These are phyloP conservation scores for Cyclopterus lumpus DNA, from an alignment of 2,797 vertebrate species.

Conservation along the genomic window DNA sequence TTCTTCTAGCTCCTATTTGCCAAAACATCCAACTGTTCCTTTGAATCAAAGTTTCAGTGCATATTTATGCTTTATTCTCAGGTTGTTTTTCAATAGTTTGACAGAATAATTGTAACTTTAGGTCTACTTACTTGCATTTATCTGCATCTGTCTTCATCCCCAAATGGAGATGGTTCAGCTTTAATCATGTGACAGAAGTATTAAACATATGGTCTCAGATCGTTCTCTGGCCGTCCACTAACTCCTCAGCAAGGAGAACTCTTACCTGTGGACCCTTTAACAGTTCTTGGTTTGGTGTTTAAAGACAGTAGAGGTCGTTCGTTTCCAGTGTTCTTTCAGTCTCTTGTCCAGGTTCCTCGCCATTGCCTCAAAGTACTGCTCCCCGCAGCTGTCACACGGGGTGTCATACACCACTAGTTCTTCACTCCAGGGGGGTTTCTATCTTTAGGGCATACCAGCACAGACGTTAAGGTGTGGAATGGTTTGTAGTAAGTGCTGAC, in stretches of 20 bases:
- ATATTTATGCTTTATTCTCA: slow-evolving; percentile 14
- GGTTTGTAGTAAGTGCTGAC: slow-evolving; percentile 23
- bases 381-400: slow-evolving; percentile 17
- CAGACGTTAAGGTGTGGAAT: slow-evolving; percentile 46
- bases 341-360: slow-evolving; percentile 37
- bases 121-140: not conserved
- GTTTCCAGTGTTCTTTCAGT: slow-evolving; percentile 9
- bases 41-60: slow-evolving; percentile 13
- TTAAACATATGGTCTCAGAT: slow-evolving; percentile 17
- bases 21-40: slow-evolving; percentile 15
- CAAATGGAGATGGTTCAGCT: slow-evolving; percentile 5
- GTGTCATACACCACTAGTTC: slow-evolving; percentile 26
- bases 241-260: slow-evolving; percentile 30
- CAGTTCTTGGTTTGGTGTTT: slow-evolving; percentile 22
- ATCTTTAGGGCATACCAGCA: slow-evolving; percentile 17
- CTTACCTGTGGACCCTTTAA: not conserved
- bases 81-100: slow-evolving; percentile 8
- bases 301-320: slow-evolving; percentile 4
- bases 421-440: slow-evolving; percentile 23
- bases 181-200: slow-evolving; percentile 4
- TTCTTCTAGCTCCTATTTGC: not conserved
- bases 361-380: slow-evolving; percentile 42
- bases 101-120: slow-evolving; percentile 1
- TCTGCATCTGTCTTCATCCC: not conserved
- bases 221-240: slow-evolving; percentile 19